Evolutionary conservation across 1,140 invertebrate species (phyloP).

Genomic region (Drosophila hydei): DNA sequence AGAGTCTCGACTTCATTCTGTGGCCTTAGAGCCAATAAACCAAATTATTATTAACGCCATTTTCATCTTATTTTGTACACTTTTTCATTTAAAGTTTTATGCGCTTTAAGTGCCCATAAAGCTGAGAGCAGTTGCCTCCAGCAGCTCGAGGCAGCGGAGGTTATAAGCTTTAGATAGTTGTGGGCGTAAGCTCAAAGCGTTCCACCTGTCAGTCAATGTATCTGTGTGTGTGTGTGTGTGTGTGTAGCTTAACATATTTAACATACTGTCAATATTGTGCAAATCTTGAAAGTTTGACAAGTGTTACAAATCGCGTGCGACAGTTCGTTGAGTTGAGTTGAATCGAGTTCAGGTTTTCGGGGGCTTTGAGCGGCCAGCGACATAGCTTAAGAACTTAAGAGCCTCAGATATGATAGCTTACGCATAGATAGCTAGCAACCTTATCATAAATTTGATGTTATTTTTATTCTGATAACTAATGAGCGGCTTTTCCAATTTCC

Average conservation of each 20-base stretch:
- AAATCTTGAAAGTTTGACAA: slow-evolving; percentile 69
- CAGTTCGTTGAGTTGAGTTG: slow-evolving; percentile 31
- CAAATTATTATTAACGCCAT: slow-evolving; percentile 84
- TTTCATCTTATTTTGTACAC: slow-evolving; percentile 48
- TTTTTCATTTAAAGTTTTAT: slow-evolving; percentile 79
- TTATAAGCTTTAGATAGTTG: slow-evolving; percentile 23
- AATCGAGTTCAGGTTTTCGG: neutral
- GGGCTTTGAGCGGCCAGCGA: slow-evolving; percentile 32
- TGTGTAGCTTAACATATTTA: slow-evolving; percentile 67
- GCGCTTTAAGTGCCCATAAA: slow-evolving; percentile 27
- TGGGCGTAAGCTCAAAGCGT: slow-evolving; percentile 24
- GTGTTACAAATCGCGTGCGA: slow-evolving; percentile 65
- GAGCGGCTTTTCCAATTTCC: slow-evolving; percentile 58
- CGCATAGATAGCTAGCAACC: neutral
- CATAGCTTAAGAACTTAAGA: slow-evolving; percentile 61
- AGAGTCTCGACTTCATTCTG: slow-evolving; percentile 69
- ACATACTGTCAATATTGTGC: slow-evolving; percentile 63
- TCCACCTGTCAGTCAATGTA: slow-evolving; percentile 53
- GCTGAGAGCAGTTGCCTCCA: slow-evolving; percentile 4
- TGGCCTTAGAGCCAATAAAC: slow-evolving; percentile 82
- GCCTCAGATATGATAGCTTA: slow-evolving; percentile 12
- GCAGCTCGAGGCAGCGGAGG: neutral
- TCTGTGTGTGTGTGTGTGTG: slow-evolving; percentile 4
- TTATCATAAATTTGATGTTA: slow-evolving; percentile 8
- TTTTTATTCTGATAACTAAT: slow-evolving; percentile 46